Evolutionary conservation across 2,888 invertebrate species (phyloP).

Genomic region (Glyphotaelius pellucidus): DNA sequence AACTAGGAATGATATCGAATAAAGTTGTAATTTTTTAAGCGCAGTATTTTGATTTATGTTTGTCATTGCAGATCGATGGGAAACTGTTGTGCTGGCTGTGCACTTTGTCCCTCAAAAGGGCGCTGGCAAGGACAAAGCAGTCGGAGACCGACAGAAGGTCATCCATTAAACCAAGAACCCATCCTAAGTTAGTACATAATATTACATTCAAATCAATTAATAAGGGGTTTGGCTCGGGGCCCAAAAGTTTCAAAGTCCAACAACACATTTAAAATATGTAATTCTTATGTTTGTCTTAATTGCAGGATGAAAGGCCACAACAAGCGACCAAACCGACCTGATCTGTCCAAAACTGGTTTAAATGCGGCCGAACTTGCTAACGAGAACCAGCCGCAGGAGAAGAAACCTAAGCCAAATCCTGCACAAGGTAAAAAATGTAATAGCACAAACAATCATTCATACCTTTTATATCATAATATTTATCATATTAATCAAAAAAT

Average conservation of each 20-base stretch:
- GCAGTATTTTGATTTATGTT: conserved; percentile 11
- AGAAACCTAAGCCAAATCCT: conserved; percentile 75
- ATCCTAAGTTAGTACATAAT: conserved; percentile 73
- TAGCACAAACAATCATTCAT: neutral
- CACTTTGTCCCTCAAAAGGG: conserved; percentile 94
- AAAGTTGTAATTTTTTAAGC: neutral
- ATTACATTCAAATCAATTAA: neutral
- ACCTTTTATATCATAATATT: neutral
- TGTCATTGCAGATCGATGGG: conserved; percentile 88
- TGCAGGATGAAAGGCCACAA: conserved; percentile 82
- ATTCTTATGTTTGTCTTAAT: conserved; percentile 50
- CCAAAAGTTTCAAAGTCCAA: neutral
- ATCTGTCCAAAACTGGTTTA: conserved; percentile 79
- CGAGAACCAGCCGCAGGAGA: conserved; percentile 74
- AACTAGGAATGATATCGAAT: neutral
- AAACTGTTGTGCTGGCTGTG: conserved; percentile 97
- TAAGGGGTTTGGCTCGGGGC: neutral
- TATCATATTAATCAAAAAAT: neutral
- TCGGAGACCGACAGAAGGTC: conserved; percentile 75
- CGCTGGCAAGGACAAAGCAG: conserved; percentile 93
- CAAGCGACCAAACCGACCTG: conserved; percentile 83
- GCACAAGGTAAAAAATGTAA: conserved; percentile 71
- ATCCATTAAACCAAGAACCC: conserved; percentile 77
- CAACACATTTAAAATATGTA: conserved; percentile 54
- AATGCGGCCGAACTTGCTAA: conserved; percentile 71